Base-by-base conservation (phyloP, 2,888 invertebrate genomes). In the Adelognathus sp. region DNA sequence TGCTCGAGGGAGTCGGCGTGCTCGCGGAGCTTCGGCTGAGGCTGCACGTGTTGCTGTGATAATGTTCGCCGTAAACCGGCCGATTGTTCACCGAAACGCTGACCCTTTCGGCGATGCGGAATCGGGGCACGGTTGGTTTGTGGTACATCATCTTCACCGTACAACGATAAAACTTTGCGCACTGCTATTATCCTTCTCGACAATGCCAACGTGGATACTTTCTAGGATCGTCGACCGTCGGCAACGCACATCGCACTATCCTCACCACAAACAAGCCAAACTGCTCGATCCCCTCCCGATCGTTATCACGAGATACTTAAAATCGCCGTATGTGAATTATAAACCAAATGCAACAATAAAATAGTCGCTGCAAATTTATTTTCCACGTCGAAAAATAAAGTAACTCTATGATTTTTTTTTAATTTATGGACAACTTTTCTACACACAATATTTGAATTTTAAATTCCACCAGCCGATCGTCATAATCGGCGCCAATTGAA, bases 131-230 rank as follows among this genome's bases (percentile, higher is more conserved):
- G 58, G 91, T 91, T 18, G 91, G 91, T 75, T 91, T 91, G 73
- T 91, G 91, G 81, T 91, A 91, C 86, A 91, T 90, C 91, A 91
- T 91, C 56, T 69, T 75, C n/a, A n/a, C n/a, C n/a, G n/a, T n/a
- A n/a, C 31, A 33, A 18, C 18, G 36, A 58, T 21, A 39, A 54
- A 67, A 63, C 16, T 56, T 21, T 50, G n/a, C n/a, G n/a, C n/a
- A n/a, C n/a, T n/a, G n/a, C n/a, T n/a, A 46, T 33, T 72, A 63
- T 52, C 5, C 24, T 52, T 39, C 60, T 70, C 27, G 33, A 29
- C 27, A 27, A 44, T 64, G 50, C 7, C 18, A 11, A n/a, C 27
- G 50, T 50, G 50, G 11, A 50, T 24, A 21, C 50, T 50, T 50
- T 24, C 21, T 50, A 64, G 56, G 44, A 63, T 72, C 72, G 44